phyloP scores from a whole-genome alignment of 2,888 invertebrate species.

The Leucophenga maculata region DNA sequence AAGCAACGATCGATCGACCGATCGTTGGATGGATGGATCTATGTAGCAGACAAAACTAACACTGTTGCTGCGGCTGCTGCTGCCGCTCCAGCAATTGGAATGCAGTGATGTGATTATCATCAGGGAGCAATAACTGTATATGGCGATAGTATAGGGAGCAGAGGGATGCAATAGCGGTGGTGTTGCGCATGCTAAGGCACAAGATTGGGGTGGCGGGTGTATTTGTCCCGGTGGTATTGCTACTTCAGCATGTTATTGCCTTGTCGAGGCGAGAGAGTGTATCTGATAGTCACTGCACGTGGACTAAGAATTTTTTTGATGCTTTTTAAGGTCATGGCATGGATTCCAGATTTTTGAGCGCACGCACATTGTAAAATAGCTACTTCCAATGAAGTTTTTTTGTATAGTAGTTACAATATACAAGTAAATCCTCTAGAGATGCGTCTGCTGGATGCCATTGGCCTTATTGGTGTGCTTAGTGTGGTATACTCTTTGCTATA shows the following conservation, averaged over 20 bases:
- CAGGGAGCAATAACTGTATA: slow-evolving; percentile 60
- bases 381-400: neutral
- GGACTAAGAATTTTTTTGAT: slow-evolving; percentile 58
- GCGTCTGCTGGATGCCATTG: slow-evolving; percentile 42
- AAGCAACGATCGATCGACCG: slow-evolving; percentile 26
- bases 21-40: slow-evolving; percentile 35
- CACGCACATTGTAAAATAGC: slow-evolving; percentile 35
- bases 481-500: too few relatives aligned
- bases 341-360: slow-evolving; percentile 42
- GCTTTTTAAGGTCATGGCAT: slow-evolving; percentile 64
- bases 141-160: neutral
- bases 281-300: slow-evolving; percentile 68
- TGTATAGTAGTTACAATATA: too few relatives aligned
- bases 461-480: slow-evolving; percentile 30
- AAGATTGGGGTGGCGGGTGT: slow-evolving; percentile 29
- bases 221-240: slow-evolving; percentile 22
- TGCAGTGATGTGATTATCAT: slow-evolving; percentile 54
- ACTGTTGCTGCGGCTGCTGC: slow-evolving; percentile 31
- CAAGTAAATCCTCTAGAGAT: slow-evolving; percentile 63
- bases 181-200: neutral
- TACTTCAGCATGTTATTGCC: too few relatives aligned
- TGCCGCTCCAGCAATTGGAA: slow-evolving; percentile 27
- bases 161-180: neutral
- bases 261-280: slow-evolving; percentile 30
- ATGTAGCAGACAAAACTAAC: slow-evolving; percentile 29